Evolutionary conservation across 1,140 invertebrate genomes (phyloP), one percentile per base, ranked within the genome.

Genomic region (Bicyclus anynana): DNA sequence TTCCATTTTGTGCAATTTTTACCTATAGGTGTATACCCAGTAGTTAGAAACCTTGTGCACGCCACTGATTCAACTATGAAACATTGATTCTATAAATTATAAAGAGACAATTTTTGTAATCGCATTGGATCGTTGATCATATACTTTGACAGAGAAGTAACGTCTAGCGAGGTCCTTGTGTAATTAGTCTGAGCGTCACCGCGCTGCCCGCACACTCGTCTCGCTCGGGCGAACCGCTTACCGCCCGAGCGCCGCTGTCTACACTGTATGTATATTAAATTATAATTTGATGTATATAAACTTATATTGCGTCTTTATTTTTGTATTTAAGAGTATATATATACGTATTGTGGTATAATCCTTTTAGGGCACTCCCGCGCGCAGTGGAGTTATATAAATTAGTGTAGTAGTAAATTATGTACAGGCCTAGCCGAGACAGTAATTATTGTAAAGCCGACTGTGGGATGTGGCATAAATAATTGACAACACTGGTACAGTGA

Each of bases 211-310:
- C 59, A 48, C 42, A 55, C 53, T 47, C 2, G 23, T 2, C 23
- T 23, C 23, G 23, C 23, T 23, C 23, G 23, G 7, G 23, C 23
- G 7, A 23, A 23, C 23, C 23, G 23, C 3, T 23, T 23, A 51
- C 54, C 53, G 56, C 53, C 54, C 54, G 23, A 59, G 50, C 16
- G 51, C 27, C 55, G 51, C 54, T 51, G 48, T 64, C 40, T 59
- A 3, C 44, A 52, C 29, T 65, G 27, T 66, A 61, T 64, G 54
- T 62, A 81, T 73, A 80, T 80, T 82, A 77, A 77, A 82, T 82
- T 83, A 81, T 83, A 76, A 81, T 82, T 85, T 74, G 65, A 69
- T 79, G 74, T 83, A 80, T 72, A 83, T 80, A 82, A 77, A 75
- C 57, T 67, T 65, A 71, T 72, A 72, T 72, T 69, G 68, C 65